Evolutionary conservation across 2,113 vertebrate species (phyloP), one percentile per base, ranked within the genome.

Genomic region (Tricholaema leucomelas): DNA sequence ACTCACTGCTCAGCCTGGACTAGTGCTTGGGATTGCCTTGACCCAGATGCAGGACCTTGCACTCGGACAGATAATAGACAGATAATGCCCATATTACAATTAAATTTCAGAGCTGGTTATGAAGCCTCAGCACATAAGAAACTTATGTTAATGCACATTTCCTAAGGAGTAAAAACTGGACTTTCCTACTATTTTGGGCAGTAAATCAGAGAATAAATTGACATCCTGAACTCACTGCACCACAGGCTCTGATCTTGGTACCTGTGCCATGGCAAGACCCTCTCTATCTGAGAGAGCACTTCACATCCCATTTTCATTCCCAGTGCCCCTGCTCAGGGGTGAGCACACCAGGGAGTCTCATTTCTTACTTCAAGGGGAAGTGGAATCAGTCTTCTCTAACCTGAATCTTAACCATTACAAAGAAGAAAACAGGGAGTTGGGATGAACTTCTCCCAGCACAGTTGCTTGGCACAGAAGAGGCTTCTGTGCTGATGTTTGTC

Each of bases 221-320:
- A 20, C 2, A 3, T 7, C 16, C 46, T 9, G 50, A 46, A 15
- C 12, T 13, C 1, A 54, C 2, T 23, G 15, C 25, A 44, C 28
- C 12, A 36, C 24, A 25, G 11, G 58, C 42, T 71, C 70, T 17
- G 46, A 80, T 15, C 24, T 23, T 4, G 6, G 89, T 28, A 80
- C 30, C 18, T 4, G 5, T 0, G 0, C 19, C 8, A 19, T 8
- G 78, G 61, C 35, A 46, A 24, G 56, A 35, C 9, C 17, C 19
- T 67, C 30, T 61, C 13, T 73, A 74, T 56, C 20, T 20, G 10
- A 8, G 13, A 66, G 35, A 7, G 17, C 5, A 36, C 31, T 18
- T 16, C 15, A n/a, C 0, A 0, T 5, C 16, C 38, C 2, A 0
- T 38, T 48, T 24, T 75, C 24, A n/a, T 54, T 38, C 63, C 16